Evolutionary conservation across 2,113 vertebrate genomes (phyloP).

Genomic region (Tyto alba): DNA sequence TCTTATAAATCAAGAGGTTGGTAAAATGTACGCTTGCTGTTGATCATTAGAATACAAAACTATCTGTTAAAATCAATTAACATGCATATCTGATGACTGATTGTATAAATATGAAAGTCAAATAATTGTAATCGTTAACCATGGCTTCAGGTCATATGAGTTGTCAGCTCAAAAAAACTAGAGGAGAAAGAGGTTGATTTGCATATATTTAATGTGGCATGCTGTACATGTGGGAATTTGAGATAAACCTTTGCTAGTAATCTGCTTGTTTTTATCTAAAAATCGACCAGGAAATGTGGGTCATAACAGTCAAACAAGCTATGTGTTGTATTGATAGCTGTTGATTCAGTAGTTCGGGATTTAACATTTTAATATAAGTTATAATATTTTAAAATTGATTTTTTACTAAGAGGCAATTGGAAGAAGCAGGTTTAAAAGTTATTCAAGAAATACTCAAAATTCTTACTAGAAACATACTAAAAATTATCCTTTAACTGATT

Average conservation of each 20-base stretch:
- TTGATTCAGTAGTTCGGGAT: not conserved
- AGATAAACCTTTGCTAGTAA: constrained; percentile 51
- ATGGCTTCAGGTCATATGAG: constrained; percentile 56
- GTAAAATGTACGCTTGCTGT: not conserved
- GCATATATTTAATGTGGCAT: constrained; percentile 51
- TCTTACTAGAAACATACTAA: not conserved
- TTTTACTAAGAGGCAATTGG: not conserved
- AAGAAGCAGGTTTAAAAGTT: not conserved
- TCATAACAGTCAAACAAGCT: not conserved
- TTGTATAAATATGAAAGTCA: constrained; percentile 64
- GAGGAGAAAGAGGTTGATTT: constrained; percentile 39
- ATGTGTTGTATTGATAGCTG: not conserved
- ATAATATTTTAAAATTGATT: not conserved
- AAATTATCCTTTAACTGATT: not conserved
- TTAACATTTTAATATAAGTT: not conserved
- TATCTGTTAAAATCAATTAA: constrained; percentile 62
- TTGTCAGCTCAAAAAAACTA: constrained; percentile 48
- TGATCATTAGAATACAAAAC: constrained; percentile 52
- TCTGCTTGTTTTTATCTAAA: constrained; percentile 49
- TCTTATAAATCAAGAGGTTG: constrained; percentile 11
- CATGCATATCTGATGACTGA: constrained; percentile 57
- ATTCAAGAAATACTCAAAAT: not conserved
- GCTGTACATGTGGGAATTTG: constrained; percentile 41
- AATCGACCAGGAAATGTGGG: not conserved
- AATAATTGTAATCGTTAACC: constrained; percentile 63